Percentiles rank a stretch among this genome's conserved stretches.
These are phyloP conservation scores for Burhinus bistriatus DNA, from an alignment of 2,113 vertebrate genomes.

Conservation along the genomic window DNA sequence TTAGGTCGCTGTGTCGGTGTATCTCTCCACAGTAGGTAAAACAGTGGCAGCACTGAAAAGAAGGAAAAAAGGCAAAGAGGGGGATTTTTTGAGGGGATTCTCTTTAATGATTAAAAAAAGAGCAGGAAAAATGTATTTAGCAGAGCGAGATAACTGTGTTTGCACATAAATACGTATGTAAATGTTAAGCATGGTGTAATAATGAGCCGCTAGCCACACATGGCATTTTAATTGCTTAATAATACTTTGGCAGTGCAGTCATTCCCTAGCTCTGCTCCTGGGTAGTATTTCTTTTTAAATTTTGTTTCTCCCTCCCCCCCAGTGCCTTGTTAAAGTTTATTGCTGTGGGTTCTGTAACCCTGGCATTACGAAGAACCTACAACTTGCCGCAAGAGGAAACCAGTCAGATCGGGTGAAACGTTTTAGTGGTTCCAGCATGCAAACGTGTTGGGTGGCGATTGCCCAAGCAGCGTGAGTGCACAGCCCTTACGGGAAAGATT, in stretches of 20 bases:
- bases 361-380: rapidly evolving
- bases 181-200: neutral
- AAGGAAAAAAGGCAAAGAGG: neutral
- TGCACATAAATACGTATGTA: neutral
- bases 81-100: neutral
- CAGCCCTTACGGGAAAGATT: conserved; percentile 18
- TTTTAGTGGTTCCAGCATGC: neutral
- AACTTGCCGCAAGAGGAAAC: neutral
- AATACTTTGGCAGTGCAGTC: neutral
- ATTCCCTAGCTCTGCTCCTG: neutral
- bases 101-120: neutral
- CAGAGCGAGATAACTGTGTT: neutral
- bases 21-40: neutral
- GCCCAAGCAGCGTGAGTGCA: neutral
- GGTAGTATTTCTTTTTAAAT: neutral
- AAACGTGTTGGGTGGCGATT: neutral
- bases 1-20: rapidly evolving
- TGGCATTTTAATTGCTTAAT: neutral
- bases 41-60: neutral
- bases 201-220: neutral
- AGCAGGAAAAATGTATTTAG: neutral
- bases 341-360: neutral
- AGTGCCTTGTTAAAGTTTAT: neutral
- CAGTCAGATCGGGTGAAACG: neutral
- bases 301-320: neutral